phyloP scores from a whole-genome alignment of 2,113 vertebrate genomes.

The Strigops habroptila region DNA sequence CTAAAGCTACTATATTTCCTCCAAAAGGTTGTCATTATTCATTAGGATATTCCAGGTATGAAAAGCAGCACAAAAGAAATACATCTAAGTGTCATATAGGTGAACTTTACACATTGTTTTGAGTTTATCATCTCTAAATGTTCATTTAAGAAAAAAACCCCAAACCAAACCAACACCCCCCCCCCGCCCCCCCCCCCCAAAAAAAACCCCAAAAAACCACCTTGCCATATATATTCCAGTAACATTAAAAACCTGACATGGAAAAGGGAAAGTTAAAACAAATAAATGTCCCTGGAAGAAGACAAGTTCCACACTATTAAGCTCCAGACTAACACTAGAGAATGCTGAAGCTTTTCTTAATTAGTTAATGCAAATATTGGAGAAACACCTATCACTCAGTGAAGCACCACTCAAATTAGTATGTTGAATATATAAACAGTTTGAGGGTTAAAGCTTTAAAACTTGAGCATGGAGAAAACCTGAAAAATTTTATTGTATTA shows the following conservation, averaged over 20 bases:
- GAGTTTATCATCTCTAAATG: neutral
- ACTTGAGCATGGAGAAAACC: neutral
- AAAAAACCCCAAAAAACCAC: conserved; percentile 67
- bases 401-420: neutral
- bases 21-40: neutral
- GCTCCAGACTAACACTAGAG: neutral
- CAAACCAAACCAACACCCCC: no score
- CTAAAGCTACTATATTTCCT: neutral
- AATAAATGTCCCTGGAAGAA: neutral
- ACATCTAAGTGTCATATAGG: neutral
- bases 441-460: neutral
- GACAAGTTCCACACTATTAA: neutral
- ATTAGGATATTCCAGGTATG: neutral
- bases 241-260: neutral
- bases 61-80: neutral
- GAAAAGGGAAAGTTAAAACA: neutral
- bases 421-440: neutral
- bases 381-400: neutral
- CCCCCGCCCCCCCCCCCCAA: no score
- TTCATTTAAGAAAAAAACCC: neutral
- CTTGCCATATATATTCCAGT: neutral
- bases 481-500: neutral
- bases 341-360: neutral
- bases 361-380: neutral
- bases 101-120: neutral